These are phyloP conservation scores for Dinomys branickii DNA, from an alignment of 2,113 vertebrate species.

Conservation along the genomic window DNA sequence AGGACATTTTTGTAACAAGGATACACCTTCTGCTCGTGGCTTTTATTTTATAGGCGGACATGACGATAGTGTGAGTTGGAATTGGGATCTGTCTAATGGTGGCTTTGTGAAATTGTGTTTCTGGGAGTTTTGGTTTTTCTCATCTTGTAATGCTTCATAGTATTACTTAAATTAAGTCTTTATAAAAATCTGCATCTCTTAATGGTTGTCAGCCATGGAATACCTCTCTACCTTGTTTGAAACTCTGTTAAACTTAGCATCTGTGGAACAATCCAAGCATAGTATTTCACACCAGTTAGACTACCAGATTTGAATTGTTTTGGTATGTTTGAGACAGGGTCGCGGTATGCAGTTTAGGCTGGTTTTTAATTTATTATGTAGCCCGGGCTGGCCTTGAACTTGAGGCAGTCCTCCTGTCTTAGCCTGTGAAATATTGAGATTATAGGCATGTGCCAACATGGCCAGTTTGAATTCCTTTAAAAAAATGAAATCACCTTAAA, in stretches of 20 bases:
- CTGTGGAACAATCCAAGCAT: background rate
- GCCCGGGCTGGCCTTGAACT: background rate
- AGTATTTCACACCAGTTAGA: background rate
- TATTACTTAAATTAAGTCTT: conserved; percentile 43
- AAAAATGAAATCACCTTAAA: conserved; percentile 28
- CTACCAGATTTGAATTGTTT: conserved; percentile 13
- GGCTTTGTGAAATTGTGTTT: background rate
- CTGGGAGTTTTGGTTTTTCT: conserved; percentile 20
- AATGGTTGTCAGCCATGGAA: background rate
- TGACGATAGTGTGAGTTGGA: background rate
- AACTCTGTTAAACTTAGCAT: background rate
- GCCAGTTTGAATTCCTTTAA: background rate
- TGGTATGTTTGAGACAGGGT: background rate
- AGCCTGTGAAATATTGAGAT: background rate
- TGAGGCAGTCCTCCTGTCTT: background rate
- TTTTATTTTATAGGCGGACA: conserved; percentile 20
- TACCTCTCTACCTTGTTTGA: conserved; percentile 15
- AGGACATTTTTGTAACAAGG: background rate
- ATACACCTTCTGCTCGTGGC: background rate
- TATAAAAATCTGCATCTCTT: conserved; percentile 5
- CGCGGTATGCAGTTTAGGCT: background rate
- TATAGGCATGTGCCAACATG: background rate
- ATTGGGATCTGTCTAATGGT: background rate
- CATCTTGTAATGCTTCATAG: background rate
- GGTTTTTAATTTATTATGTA: background rate